These are phyloP conservation scores for Trissolcus brochymenae DNA, from an alignment of 2,888 invertebrate species.

Conservation along the genomic window DNA sequence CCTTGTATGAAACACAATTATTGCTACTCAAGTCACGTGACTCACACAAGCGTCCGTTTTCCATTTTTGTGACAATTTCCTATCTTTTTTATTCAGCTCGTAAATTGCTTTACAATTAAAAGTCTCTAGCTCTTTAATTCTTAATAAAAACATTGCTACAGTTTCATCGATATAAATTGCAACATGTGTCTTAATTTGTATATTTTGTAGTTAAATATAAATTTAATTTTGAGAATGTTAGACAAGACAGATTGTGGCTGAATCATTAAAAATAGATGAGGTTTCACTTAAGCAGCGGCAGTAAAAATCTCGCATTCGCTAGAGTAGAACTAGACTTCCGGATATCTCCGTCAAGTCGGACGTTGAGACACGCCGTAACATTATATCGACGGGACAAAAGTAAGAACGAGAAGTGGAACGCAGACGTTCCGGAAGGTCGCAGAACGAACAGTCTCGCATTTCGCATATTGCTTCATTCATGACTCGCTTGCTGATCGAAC, in stretches of 20 bases:
- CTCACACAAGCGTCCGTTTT: constrained; percentile 34
- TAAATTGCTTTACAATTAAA: too few species aligned
- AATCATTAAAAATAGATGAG: too few species aligned
- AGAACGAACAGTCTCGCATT: constrained; percentile 52
- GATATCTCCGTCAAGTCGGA: constrained; percentile 26
- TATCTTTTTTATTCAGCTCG: neutral
- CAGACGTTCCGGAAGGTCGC: constrained; percentile 56
- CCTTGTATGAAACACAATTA: constrained; percentile 32
- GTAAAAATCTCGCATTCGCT: neutral
- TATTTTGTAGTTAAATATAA: too few species aligned
- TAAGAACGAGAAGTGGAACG: constrained; percentile 51
- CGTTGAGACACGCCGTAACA: constrained; percentile 24
- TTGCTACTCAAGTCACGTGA: constrained; percentile 35
- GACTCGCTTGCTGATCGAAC: constrained; percentile 49
- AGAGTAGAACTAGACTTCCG: constrained; percentile 11
- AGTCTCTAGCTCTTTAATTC: too few species aligned
- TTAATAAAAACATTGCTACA: too few species aligned
- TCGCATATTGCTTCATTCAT: constrained; percentile 59
- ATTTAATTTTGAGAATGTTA: too few species aligned
- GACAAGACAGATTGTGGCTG: too few species aligned
- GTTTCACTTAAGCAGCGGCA: too few species aligned
- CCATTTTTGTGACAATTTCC: constrained; percentile 21
- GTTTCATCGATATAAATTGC: too few species aligned
- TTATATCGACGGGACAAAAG: constrained; percentile 61
- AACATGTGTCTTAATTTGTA: too few species aligned